phyloP scores from a whole-genome alignment of 2,113 vertebrate species.

The Ammodytes marinus region DNA sequence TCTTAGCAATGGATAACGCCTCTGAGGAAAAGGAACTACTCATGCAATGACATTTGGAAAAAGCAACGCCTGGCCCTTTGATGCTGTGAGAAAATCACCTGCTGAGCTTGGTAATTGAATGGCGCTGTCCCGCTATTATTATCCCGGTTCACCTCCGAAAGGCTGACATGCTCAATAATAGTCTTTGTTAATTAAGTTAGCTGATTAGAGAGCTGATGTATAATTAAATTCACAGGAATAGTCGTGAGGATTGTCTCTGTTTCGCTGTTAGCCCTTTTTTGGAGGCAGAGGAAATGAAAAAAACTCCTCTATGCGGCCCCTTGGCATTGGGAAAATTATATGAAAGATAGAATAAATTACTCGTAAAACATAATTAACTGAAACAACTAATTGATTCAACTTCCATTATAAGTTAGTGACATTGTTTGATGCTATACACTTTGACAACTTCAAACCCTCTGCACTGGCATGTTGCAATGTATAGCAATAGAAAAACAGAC shows the following conservation, averaged over 20 bases:
- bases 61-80: slow-evolving; percentile 52
- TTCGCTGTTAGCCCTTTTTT: slow-evolving; percentile 23
- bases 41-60: slow-evolving; percentile 51
- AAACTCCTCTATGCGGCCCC: not conserved
- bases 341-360: not conserved
- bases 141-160: slow-evolving; percentile 62
- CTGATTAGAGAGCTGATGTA: slow-evolving; percentile 68
- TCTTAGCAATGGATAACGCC: slow-evolving; percentile 25
- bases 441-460: not conserved
- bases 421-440: not conserved
- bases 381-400: not conserved
- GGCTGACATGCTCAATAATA: slow-evolving; percentile 67
- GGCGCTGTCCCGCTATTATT: slow-evolving; percentile 62
- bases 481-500: not conserved
- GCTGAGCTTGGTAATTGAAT: slow-evolving; percentile 66
- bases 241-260: slow-evolving; percentile 39
- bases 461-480: not conserved
- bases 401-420: not conserved
- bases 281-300: slow-evolving; percentile 2
- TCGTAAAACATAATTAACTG: not conserved
- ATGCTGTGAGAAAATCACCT: slow-evolving; percentile 59
- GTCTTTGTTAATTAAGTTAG: slow-evolving; percentile 73
- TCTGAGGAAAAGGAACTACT: slow-evolving; percentile 29
- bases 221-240: slow-evolving; percentile 71
- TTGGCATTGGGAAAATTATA: not conserved